phyloP scores from a whole-genome alignment of 2,797 vertebrate genomes.

The Meriones psammophilus region DNA sequence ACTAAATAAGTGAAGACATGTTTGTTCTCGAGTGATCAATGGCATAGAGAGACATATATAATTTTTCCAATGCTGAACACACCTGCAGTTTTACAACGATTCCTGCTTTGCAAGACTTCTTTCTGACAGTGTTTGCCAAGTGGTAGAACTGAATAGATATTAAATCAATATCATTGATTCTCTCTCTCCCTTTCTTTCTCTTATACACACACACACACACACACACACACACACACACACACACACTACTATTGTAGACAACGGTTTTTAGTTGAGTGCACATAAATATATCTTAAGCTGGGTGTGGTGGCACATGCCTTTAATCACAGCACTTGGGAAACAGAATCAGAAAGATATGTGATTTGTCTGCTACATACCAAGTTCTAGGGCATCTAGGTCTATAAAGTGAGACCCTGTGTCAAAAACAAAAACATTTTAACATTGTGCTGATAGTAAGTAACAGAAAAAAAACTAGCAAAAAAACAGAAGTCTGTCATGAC shows the following conservation, averaged over 20 bases:
- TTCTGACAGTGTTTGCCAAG: not conserved
- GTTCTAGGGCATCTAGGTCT: not conserved
- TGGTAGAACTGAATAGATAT: not conserved
- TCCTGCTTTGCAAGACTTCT: not conserved
- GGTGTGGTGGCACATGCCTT: not conserved
- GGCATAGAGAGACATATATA: not conserved
- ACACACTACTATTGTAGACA: not conserved
- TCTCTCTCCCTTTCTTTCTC: too few species aligned
- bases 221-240: too few species aligned
- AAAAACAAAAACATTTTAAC: not conserved
- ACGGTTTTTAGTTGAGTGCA: not conserved
- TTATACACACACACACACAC: too few species aligned
- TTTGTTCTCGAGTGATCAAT: not conserved
- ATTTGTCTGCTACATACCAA: not conserved
- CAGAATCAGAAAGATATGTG: not conserved
- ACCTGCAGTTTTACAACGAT: not conserved
- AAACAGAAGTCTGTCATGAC: not conserved
- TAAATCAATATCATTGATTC: not conserved
- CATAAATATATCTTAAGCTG: not conserved
- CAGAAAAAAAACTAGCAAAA: not conserved
- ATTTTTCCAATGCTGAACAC: not conserved
- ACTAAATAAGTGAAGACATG: constrained; percentile 22
- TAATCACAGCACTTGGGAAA: not conserved
- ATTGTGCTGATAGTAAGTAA: not conserved
- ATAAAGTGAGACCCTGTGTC: not conserved